Base-by-base conservation (phyloP, 2,113 vertebrate species). In the Coturnix japonica region DNA sequence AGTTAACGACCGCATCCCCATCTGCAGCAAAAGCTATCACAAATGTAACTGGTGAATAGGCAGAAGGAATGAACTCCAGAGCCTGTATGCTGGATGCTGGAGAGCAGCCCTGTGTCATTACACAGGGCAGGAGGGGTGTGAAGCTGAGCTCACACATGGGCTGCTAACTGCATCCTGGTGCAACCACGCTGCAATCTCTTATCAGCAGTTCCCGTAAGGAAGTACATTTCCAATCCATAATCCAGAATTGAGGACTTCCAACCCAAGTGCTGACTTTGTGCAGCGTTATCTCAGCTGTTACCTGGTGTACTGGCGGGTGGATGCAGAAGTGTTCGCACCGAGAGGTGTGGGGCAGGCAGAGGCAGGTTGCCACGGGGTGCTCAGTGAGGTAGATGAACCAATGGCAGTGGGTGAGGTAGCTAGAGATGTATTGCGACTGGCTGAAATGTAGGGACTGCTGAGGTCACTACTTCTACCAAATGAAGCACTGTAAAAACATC, bases 401-500 rank as follows among this genome's bases (percentile, higher is more conserved):
- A 79, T 92, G 95, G 97, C 66, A 97, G 95, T 95, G 96, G 97
- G 96, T 97, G 97, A 98, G 97, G 98, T 96, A 95, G 96, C 96
- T 95, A 97, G 94, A 97, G 97, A 96, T 96, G 97, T 90, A 97
- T 90, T 96, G 95, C 93, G 75, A 97, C 78, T 97, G 97, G 97
- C 96, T 96, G 97, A 97, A 97, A 97, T 96, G 97, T 95, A 97
- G 97, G 97, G 97, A 91, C 95, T 97, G 95, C 94, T 95, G 96
- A 97, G 96, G 95, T 98, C 97, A 97, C 97, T 97, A 97, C 96
- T 96, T 94, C 97, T 97, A 97, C 96, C 97, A 97, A 98, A 96
- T 87, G 97, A 97, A 95, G 97, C 96, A 96, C 98, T 98, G 98
- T 90, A 97, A 97, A 97, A 96, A 97, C 80, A 97, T 85, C 95